These are phyloP conservation scores for Carduelis carduelis DNA, from an alignment of 2,797 vertebrate genomes.

Conservation along the genomic window DNA sequence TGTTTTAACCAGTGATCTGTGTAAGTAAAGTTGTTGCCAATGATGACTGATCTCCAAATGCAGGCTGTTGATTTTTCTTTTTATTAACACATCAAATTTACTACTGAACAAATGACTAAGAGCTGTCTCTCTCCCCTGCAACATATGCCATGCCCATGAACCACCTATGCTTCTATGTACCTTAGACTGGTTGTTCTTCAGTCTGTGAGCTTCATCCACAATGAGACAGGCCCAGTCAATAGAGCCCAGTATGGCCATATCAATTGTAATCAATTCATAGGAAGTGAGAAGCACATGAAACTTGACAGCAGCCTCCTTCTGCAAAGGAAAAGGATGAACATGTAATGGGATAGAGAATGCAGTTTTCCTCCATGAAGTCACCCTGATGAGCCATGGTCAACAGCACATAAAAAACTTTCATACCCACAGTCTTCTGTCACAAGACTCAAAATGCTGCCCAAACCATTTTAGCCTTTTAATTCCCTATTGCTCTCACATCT, in stretches of 20 bases:
- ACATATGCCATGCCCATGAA: neutral
- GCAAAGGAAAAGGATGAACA: neutral
- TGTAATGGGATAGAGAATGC: neutral
- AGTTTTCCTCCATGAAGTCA: neutral
- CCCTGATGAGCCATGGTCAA: neutral
- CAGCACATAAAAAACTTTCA: neutral
- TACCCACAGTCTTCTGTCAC: neutral
- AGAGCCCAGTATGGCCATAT: slow-evolving; percentile 95
- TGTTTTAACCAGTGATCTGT: neutral
- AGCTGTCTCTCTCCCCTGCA: neutral
- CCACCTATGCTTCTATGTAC: slow-evolving; percentile 60
- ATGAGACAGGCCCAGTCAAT: slow-evolving; percentile 98
- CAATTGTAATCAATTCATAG: slow-evolving; percentile 96
- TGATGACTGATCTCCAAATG: neutral
- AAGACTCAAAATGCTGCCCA: neutral
- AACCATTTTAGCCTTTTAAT: neutral
- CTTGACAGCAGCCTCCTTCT: slow-evolving; percentile 97
- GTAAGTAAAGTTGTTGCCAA: neutral
- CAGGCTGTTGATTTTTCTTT: neutral
- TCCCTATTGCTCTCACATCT: neutral
- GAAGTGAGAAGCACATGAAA: slow-evolving; percentile 96
- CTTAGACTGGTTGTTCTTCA: slow-evolving; percentile 99
- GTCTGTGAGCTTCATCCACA: slow-evolving; percentile 96
- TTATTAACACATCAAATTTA: neutral
- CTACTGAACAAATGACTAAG: neutral